Conservation (phyloP, 2,888 invertebrate genomes). For the Synanthedon andrenaeformis region DNA sequence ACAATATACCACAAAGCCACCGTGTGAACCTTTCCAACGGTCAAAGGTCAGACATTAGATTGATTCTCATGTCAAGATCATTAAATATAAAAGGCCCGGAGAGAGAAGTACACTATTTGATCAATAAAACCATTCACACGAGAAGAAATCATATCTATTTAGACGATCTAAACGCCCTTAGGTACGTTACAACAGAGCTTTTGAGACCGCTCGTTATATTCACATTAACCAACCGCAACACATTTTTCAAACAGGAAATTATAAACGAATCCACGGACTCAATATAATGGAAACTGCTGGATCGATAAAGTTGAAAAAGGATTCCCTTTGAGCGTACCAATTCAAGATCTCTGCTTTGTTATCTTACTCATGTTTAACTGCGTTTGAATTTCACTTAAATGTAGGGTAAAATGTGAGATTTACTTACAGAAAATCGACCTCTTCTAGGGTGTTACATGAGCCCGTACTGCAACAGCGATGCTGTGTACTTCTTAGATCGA, state of each 20-base stretch:
- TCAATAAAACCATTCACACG: slow-evolving; percentile 31
- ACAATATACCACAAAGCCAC: no score
- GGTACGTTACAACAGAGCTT: slow-evolving; percentile 13
- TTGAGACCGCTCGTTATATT: slow-evolving; percentile 17
- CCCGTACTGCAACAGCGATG: slow-evolving; percentile 33
- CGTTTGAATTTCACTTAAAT: neutral
- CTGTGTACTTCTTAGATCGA: slow-evolving; percentile 27
- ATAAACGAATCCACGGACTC: slow-evolving; percentile 34
- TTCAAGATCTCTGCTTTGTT: neutral
- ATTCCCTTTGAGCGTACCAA: neutral
- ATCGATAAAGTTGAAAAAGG: slow-evolving; percentile 36
- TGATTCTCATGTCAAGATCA: slow-evolving; percentile 13
- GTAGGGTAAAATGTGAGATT: slow-evolving; percentile 1
- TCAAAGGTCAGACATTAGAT: no score
- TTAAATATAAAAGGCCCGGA: slow-evolving; percentile 18
- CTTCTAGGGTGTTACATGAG: slow-evolving; percentile 48
- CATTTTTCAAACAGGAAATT: slow-evolving; percentile 17
- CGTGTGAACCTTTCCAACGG: no score
- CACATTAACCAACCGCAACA: slow-evolving; percentile 16
- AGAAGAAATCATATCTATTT: slow-evolving; percentile 10
- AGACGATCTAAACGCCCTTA: neutral
- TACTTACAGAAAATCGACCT: slow-evolving; percentile 43
- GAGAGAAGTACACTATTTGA: slow-evolving; percentile 29
- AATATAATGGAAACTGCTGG: slow-evolving; percentile 27
- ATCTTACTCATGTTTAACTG: neutral